Evolutionary conservation across 1,140 invertebrate species (phyloP), one percentile per base, ranked within the genome.

Genomic region (Heliothis subflexa): DNA sequence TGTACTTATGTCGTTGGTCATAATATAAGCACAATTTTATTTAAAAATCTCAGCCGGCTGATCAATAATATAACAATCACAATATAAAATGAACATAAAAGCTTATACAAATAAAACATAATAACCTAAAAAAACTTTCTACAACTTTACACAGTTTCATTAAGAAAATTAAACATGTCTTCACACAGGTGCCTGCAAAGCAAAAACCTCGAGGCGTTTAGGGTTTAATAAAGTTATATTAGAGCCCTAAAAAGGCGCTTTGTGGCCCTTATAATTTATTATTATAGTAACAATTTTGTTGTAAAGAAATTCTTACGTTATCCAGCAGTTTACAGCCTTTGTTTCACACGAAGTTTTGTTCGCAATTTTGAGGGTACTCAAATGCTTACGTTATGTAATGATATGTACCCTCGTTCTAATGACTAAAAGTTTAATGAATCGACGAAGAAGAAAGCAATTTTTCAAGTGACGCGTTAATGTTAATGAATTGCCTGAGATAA

Each of bases 171-270:
- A 68, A 68, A 68, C 18, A 68, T 28, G n/a, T 49, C 14, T 68
- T 25, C 18, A 25, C 18, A 25, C 64, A 68, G 64, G 64, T 68
- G 47, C 64, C 47, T 2, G 25, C 64, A 13, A 68, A 25, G 47
- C 21, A 68, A 68, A 50, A 68, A n/a, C 45, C 64, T 50, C 16
- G 13, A 50, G 64, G 18, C 64, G 64, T 68, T 68, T 50, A 68
- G 18, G 47, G 21, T 68, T 68, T 68, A 68, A 68, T 68, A 68
- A 68, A 68, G 64, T 50, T 25, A 68, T 68, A 68, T 68, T 68
- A 68, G 50, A 25, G 64, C 47, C 47, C 13, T 25, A 33, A 68
- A 68, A 50, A 28, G 25, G 49, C 64, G 16, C 64, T 50, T 68
- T 68, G 64, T 50, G 64, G 64, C 49, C 61, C 45, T 64, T 18